phyloP scores from a whole-genome alignment of 2,888 invertebrate genomes.

The Schizotus pectinicornis region DNA sequence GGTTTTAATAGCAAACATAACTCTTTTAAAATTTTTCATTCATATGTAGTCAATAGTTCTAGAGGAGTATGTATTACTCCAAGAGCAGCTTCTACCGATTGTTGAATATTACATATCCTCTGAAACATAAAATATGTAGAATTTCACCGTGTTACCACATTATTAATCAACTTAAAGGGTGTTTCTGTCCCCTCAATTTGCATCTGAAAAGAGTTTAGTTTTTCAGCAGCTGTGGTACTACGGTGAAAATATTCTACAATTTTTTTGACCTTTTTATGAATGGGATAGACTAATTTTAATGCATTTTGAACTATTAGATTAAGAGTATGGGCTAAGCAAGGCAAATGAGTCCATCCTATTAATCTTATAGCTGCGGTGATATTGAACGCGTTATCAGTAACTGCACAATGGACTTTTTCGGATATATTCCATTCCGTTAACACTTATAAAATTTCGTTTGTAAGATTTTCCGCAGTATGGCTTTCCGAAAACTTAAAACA shows the following conservation, averaged over 20 bases:
- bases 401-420: too few relatives aligned
- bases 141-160: slow-evolving; percentile 35
- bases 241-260: slow-evolving; percentile 26
- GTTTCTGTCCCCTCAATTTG: slow-evolving; percentile 20
- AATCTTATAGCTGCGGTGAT: too few relatives aligned
- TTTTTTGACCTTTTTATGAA: slow-evolving; percentile 21
- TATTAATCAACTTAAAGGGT: slow-evolving; percentile 32
- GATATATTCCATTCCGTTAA: too few relatives aligned
- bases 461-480: too few relatives aligned
- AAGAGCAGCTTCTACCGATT: slow-evolving; percentile 33
- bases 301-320: too few relatives aligned
- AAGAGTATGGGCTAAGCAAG: too few relatives aligned
- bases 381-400: too few relatives aligned
- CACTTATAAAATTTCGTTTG: too few relatives aligned
- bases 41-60: slow-evolving; percentile 26
- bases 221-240: slow-evolving; percentile 19
- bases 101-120: slow-evolving; percentile 26
- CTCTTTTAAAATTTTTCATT: slow-evolving; percentile 30
- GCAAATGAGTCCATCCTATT: too few relatives aligned
- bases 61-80: slow-evolving; percentile 36
- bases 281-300: too few relatives aligned
- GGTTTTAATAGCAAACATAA: slow-evolving; percentile 29
- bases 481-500: too few relatives aligned
- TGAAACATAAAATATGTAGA: slow-evolving; percentile 35
- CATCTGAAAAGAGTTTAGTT: slow-evolving; percentile 20